Base-by-base conservation (phyloP, 2,888 invertebrate species). In the Saturnia pavonia region DNA sequence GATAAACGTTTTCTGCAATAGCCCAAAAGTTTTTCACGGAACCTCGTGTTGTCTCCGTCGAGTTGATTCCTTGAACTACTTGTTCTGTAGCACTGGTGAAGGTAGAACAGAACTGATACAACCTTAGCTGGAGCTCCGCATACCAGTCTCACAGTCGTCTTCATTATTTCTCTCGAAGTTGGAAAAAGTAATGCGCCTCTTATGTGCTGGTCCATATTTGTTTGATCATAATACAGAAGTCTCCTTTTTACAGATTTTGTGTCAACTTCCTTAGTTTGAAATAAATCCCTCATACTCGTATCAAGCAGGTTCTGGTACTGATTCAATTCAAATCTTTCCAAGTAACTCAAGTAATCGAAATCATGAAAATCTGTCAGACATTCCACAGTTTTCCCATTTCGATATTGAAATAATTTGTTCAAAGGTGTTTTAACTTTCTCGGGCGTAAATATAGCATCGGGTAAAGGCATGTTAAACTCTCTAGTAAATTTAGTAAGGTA, bases 81-180 rank as follows among this genome's bases (percentile, higher is more conserved):
- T 1, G 88, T 87, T 77, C 92, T 86, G 71, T 89, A 88, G 73
- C 92, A 91, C 74, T 94, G 91, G 69, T 94, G 92, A 1, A 94
- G 86, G 73, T 90, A 94, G 76, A 93, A 94, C 19, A 94, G 82
- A 1, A 94, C 86, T 1, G 94, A 94, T 0, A 94, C 90, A 12
- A 78, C 79, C 45, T 85, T 75, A 0, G 93, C 79, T 14, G 88
- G 74, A 1, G 87, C 87, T 3, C 94, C 92, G 71, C 94, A 94
- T 0, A 91, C 88, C 40, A 94, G 77, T 65, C 84, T 81, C 0
- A 94, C 91, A 2, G 83, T 88, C 42, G 82, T 86, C 67, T 92
- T 84, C 92, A 94, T 93, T 43, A 93, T 88, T 72, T 90, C 90
- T 54, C 90, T 85, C 0, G 91, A 89, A 34, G 84, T 90, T 0